Percentiles rank a stretch among this genome's conserved stretches.
Conservation (phyloP, 2,888 invertebrate genomes). For the Spialia ferax region DNA sequence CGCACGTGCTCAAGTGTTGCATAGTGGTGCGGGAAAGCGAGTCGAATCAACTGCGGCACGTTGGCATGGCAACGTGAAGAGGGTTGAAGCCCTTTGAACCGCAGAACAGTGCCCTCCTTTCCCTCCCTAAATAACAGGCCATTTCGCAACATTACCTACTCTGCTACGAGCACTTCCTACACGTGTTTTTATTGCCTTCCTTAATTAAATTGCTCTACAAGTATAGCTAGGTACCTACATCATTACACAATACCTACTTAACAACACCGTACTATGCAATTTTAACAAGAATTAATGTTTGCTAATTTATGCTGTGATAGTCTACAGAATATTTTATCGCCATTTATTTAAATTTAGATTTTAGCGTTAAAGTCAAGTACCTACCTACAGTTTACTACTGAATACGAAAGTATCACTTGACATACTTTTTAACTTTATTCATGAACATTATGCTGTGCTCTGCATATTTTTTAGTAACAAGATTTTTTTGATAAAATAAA, state of each 20-base stretch:
- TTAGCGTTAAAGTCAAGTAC: background rate
- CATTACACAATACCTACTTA: background rate
- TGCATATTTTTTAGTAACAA: background rate
- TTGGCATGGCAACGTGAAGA: constrained; percentile 75
- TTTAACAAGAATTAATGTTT: too few species aligned
- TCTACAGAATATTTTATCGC: background rate
- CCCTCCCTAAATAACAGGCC: constrained; percentile 45
- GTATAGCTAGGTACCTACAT: too few species aligned
- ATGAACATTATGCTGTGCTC: background rate
- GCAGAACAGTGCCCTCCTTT: constrained; percentile 47
- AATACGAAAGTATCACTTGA: constrained; percentile 17
- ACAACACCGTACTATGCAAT: background rate
- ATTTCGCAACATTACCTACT: constrained; percentile 28
- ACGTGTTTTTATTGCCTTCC: background rate
- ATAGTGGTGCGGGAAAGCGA: constrained; percentile 52
- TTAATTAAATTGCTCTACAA: background rate
- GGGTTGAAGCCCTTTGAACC: constrained; percentile 70
- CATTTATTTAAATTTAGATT: background rate
- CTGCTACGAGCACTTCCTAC: background rate
- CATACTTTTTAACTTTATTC: constrained; percentile 16
- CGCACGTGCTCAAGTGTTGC: constrained; percentile 57
- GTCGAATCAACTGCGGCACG: constrained; percentile 70
- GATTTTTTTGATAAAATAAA: background rate
- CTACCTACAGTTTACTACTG: background rate
- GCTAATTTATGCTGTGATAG: too few species aligned